Conservation (phyloP, 2,797 vertebrate genomes). For the Bradypodion ventrale region DNA sequence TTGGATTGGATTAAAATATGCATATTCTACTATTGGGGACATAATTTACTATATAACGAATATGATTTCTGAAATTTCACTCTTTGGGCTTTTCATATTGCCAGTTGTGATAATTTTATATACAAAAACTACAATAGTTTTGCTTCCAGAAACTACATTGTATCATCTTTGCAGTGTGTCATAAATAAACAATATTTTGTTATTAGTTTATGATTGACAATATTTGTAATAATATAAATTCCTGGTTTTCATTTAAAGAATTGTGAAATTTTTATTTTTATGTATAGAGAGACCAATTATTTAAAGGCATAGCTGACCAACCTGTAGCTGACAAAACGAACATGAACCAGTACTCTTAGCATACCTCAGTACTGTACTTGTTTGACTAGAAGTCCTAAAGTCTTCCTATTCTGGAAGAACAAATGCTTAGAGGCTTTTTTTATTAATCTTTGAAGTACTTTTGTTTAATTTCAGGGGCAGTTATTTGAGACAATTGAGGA, state of each 20-base stretch:
- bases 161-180: background rate
- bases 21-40: background rate
- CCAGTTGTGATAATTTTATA: background rate
- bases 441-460: background rate
- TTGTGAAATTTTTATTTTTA: background rate
- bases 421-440: background rate
- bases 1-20: background rate
- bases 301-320: background rate
- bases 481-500: background rate
- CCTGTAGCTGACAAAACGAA: background rate
- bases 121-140: background rate
- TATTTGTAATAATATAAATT: background rate
- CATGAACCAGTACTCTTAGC: background rate
- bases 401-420: background rate
- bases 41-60: background rate
- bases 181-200: background rate
- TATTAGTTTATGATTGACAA: constrained; percentile 10
- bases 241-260: background rate
- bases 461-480: background rate
- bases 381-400: background rate
- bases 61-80: background rate
- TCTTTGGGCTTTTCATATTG: background rate
- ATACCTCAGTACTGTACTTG: background rate
- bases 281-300: background rate
- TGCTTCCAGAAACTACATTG: background rate